Percentiles rank a stretch among this genome's conserved stretches.
These are phyloP conservation scores for Lepus europaeus DNA, from an alignment of 2,113 vertebrate species.

Conservation along the genomic window DNA sequence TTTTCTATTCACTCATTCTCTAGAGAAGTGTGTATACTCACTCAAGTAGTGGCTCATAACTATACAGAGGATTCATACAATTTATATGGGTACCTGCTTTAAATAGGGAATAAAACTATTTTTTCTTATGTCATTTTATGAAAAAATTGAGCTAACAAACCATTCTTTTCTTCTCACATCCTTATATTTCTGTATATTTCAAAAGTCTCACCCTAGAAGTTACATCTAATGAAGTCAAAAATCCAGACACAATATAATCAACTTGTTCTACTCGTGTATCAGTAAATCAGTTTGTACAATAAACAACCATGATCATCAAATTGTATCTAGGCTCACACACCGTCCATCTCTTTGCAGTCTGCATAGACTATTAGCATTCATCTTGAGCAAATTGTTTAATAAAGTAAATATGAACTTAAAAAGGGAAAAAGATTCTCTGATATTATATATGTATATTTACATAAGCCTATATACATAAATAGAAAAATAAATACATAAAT, in stretches of 20 bases:
- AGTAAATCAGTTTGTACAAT: not conserved
- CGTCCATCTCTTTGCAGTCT: not conserved
- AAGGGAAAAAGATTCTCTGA: not conserved
- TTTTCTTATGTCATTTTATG: not conserved
- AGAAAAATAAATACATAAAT: not conserved
- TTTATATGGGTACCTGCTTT: not conserved
- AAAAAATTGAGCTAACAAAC: slow-evolving; percentile 9
- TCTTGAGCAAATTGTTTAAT: not conserved
- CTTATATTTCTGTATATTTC: not conserved
- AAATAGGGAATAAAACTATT: not conserved
- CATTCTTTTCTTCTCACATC: not conserved
- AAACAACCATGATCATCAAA: not conserved
- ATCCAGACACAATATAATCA: not conserved
- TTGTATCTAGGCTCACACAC: not conserved
- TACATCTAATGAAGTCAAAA: not conserved
- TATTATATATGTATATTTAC: not conserved
- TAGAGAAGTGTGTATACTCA: not conserved
- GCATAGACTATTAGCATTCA: not conserved
- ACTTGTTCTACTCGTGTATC: not conserved
- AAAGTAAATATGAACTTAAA: slow-evolving; percentile 1
- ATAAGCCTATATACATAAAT: not conserved
- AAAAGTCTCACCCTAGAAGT: slow-evolving; percentile 29
- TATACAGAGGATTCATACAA: slow-evolving; percentile 4
- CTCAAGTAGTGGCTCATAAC: not conserved
- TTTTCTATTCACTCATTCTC: slow-evolving; percentile 15